Base-by-base conservation (phyloP, 2,113 vertebrate species). In the Stigmatopora argus region DNA sequence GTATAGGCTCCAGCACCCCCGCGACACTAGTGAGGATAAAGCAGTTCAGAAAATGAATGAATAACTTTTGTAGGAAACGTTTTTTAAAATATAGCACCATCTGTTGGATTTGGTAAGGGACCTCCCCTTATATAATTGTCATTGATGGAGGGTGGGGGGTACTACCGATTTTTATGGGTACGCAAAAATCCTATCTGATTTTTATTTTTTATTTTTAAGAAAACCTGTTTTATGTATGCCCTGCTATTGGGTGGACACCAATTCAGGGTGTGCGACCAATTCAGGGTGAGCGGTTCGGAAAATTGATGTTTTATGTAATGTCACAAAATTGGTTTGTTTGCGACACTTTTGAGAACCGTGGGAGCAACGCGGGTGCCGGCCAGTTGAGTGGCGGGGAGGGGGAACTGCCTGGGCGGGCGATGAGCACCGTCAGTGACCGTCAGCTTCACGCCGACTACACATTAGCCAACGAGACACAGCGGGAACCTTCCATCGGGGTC, bases 371-470 rank as follows among this genome's bases (percentile, higher is more conserved):
- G 9, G 56, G 26, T 15, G 62, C 34, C 31, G 31, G 77, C 11
- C 18, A 21, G 31, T 26, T 44, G 23, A 41, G n/a, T 45, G 57
- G 18, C 44, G 60, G 56, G 19, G 3, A 46, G 44, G 1, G 21
- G 35, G 44, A 12, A 60, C 21, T 44, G 70, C 23, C 26, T 12
- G 8, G 41, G 19, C 49, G 19, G 53, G 73, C 70, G 64, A 78
- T 61, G 64, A 72, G 74, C 61, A 75, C 67, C 72, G 70, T 5
- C 53, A 86, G 85, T 84, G 87, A 86, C 83, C 81, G 86, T 81
- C 85, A 86, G 84, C 87, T 87, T 69, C 79, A 83, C 83, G 83
- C 78, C 85, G 81, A 59, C 75, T 69, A 64, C 2, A 74, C 75
- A 38, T 47, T 51, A 68, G 19, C 15, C 48, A 69, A 57, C 56